phyloP scores from a whole-genome alignment of 2,797 vertebrate genomes.

The Odontamblyopus lacepedii region DNA sequence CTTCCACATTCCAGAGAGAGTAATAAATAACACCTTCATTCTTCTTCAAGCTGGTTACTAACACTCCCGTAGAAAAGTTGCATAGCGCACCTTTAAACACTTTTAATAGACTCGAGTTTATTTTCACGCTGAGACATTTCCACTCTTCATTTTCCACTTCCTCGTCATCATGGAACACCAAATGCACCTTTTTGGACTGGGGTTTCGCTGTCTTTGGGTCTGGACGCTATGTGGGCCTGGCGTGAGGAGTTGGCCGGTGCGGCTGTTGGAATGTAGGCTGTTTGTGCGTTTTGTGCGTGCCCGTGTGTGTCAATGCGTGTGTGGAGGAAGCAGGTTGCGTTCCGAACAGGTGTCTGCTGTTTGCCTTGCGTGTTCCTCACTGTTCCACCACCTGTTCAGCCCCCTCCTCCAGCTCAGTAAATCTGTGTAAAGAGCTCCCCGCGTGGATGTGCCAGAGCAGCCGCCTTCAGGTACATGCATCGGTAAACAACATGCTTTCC shows the following conservation, averaged over 20 bases:
- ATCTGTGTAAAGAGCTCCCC: constrained; percentile 8
- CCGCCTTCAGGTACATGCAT: constrained; percentile 5
- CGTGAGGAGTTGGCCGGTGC: constrained; percentile 6
- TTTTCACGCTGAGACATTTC: too few relatives aligned
- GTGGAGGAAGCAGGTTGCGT: constrained; percentile 81
- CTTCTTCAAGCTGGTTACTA: too few relatives aligned
- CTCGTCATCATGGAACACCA: background rate
- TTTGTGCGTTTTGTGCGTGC: constrained; percentile 17
- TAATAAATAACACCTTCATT: too few relatives aligned
- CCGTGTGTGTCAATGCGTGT: background rate
- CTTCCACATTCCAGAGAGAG: too few relatives aligned
- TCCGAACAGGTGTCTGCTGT: constrained; percentile 84
- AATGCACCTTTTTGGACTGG: background rate
- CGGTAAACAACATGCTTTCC: background rate
- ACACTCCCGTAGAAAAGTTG: too few relatives aligned
- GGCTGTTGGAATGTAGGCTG: constrained; percentile 1
- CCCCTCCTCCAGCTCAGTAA: constrained; percentile 33
- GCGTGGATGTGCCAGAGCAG: constrained; percentile 23
- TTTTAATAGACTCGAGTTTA: too few relatives aligned
- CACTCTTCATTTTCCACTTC: background rate
- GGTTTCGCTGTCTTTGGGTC: background rate
- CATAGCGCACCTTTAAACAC: too few relatives aligned
- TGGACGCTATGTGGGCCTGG: constrained; percentile 13
- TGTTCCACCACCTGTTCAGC: constrained; percentile 69
- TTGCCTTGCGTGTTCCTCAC: constrained; percentile 65